Base-by-base conservation (phyloP, 2,797 vertebrate genomes). In the Enteromius radiatus region DNA sequence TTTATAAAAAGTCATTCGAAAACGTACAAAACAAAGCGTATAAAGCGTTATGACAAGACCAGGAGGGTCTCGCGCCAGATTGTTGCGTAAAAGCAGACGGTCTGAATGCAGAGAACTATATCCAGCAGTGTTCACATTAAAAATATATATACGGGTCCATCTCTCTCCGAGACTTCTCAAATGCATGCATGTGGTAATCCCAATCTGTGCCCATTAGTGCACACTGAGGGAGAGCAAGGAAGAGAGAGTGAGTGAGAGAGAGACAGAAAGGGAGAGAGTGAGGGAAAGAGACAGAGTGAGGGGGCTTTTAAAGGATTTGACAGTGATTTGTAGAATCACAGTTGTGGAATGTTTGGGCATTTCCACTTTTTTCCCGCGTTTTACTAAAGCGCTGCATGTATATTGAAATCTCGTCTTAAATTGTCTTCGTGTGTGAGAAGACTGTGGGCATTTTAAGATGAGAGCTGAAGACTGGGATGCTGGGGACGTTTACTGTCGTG, bases 181-280 rank as follows among this genome's bases (percentile, higher is more conserved):
- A 92, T 90, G 89, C 89, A 87, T 91, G 87, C 85, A 92, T 92
- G 91, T 93, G 94, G 92, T 95, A 95, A 95, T 95, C 94, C 93
- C 94, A 94, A 94, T 94, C 94, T 94, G 93, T 91, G 90, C 87
- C 94, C 93, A 94, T 94, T 94, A 94, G 91, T 91, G 86, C 84
- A 87, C 90, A 86, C 78, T 43, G 73, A 86, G 85, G 86, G 85
- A 69, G 85, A 71, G 77, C 65, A 67, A 74, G 84, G 76, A 86
- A 23, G 85, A 12, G 68, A 38, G 82, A 81, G 82, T 4, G 89
- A 28, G 84, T 86, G 90, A 84, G 76, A 56, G 76, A 87, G 83
- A 87, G 87, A 65, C 6, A 90, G 77, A 77, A 49, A 89, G 91
- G 64, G 85, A 49, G 84, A 65, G 87, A 88, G 89, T 14, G 84